Percentiles rank a stretch among this genome's conserved stretches.
These are phyloP conservation scores for Leguminivora glycinivorella DNA, from an alignment of 1,140 invertebrate genomes.

Conservation along the genomic window DNA sequence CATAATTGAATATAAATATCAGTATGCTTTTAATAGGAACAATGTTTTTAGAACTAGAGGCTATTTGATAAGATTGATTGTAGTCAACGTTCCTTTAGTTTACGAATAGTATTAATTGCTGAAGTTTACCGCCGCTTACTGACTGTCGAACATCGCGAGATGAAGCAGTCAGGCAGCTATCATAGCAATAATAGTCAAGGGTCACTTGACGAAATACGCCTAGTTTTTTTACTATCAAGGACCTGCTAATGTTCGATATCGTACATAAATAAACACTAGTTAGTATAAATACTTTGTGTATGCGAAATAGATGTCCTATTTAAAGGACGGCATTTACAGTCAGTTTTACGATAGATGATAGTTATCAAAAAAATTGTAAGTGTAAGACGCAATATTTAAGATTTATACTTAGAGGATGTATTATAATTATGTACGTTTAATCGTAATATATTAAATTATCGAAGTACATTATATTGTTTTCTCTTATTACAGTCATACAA, in stretches of 20 bases:
- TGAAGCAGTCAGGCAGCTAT: background rate
- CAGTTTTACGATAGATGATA: conserved; percentile 2
- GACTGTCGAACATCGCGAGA: background rate
- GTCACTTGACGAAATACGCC: background rate
- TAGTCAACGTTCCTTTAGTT: background rate
- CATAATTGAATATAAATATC: background rate
- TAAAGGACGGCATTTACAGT: conserved; percentile 15
- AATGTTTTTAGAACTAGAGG: background rate
- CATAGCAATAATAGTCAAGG: background rate
- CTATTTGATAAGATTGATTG: background rate
- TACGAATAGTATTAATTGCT: background rate
- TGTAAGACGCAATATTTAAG: conserved; percentile 11
- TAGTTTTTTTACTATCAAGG: background rate
- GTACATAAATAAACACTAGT: too few species aligned
- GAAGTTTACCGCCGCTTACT: background rate
- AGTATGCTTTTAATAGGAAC: background rate
- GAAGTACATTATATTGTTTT: too few species aligned
- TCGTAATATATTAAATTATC: too few species aligned
- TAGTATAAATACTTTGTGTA: background rate
- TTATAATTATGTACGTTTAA: background rate
- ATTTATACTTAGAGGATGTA: conserved; percentile 11
- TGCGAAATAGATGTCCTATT: conserved; percentile 2
- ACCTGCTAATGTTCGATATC: background rate
- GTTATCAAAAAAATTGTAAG: conserved; percentile 18
- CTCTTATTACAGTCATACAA: too few species aligned